Evolutionary conservation across 2,888 invertebrate species (phyloP).

Genomic region (Leptinotarsa peninsularis): DNA sequence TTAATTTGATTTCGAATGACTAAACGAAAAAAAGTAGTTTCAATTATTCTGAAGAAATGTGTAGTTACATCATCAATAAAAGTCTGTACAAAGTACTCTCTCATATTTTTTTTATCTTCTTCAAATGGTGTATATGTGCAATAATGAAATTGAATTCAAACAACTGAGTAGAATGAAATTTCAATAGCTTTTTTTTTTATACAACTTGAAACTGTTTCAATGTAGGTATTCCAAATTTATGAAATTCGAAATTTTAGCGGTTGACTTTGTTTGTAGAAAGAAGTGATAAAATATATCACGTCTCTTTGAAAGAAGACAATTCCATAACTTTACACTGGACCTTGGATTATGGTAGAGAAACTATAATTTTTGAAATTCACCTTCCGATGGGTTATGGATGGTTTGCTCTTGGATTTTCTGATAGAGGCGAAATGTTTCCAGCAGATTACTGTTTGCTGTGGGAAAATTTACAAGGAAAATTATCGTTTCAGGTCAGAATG

Average conservation of each 20-base stretch:
- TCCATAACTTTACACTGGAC: slow-evolving; percentile 67
- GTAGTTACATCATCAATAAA: no score
- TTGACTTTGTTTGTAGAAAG: slow-evolving; percentile 18
- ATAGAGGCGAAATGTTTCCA: slow-evolving; percentile 77
- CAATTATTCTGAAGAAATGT: no score
- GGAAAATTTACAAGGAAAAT: slow-evolving; percentile 75
- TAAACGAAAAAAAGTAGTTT: background rate
- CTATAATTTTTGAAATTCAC: slow-evolving; percentile 69
- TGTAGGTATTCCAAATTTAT: background rate
- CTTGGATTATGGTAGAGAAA: slow-evolving; percentile 64
- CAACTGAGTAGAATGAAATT: no score
- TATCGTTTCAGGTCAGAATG: slow-evolving; percentile 70
- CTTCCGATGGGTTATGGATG: slow-evolving; percentile 71
- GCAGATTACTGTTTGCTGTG: slow-evolving; percentile 88
- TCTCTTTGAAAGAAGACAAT: slow-evolving; percentile 64
- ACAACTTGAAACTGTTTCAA: no score
- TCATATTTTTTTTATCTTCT: no score
- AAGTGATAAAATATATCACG: slow-evolving; percentile 55
- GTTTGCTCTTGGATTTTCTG: slow-evolving; percentile 90
- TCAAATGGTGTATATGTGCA: no score
- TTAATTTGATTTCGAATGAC: no score
- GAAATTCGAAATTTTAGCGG: background rate
- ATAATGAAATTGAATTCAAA: no score
- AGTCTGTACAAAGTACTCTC: no score
- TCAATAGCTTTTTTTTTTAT: no score